Percentiles rank a stretch among this genome's conserved stretches.
phyloP scores from a whole-genome alignment of 2,797 vertebrate genomes.

The Arnoldichthys spilopterus region DNA sequence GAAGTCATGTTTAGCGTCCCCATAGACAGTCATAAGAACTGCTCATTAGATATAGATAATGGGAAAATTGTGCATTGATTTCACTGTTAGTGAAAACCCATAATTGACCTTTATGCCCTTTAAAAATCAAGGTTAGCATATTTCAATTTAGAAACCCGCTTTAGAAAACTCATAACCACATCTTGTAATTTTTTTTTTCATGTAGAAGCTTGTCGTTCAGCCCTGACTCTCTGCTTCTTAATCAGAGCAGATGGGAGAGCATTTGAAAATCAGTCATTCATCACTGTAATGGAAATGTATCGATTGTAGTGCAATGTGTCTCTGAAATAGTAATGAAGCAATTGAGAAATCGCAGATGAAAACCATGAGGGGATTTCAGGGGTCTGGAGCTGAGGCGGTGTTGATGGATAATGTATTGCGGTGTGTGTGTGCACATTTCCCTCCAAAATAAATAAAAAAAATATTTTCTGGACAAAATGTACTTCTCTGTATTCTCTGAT shows the following conservation, averaged over 20 bases:
- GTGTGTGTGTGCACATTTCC: not conserved
- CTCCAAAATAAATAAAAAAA: not conserved
- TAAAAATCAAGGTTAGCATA: conserved; percentile 33
- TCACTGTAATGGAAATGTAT: conserved; percentile 81
- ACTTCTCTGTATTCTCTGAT: not conserved
- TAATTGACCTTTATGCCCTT: conserved; percentile 25
- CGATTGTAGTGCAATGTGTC: conserved; percentile 71
- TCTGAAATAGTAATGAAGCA: conserved; percentile 79
- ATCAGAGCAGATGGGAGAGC: conserved; percentile 71
- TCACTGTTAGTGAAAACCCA: not conserved
- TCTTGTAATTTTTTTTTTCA: conserved; percentile 12
- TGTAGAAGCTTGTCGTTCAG: conserved; percentile 5
- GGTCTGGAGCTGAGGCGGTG: not conserved
- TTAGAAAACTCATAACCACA: conserved; percentile 32
- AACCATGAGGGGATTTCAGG: conserved; percentile 62
- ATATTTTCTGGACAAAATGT: not conserved
- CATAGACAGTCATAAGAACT: not conserved
- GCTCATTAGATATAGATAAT: not conserved
- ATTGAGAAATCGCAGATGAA: conserved; percentile 70
- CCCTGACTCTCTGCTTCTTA: conserved; percentile 58
- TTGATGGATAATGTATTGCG: conserved; percentile 42
- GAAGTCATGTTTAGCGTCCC: too few relatives aligned
- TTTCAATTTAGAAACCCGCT: conserved; percentile 12
- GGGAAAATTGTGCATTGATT: not conserved
- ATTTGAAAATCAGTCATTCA: conserved; percentile 75